Evolutionary conservation across 2,797 vertebrate genomes (phyloP).

Genomic region (Balearica regulorum): DNA sequence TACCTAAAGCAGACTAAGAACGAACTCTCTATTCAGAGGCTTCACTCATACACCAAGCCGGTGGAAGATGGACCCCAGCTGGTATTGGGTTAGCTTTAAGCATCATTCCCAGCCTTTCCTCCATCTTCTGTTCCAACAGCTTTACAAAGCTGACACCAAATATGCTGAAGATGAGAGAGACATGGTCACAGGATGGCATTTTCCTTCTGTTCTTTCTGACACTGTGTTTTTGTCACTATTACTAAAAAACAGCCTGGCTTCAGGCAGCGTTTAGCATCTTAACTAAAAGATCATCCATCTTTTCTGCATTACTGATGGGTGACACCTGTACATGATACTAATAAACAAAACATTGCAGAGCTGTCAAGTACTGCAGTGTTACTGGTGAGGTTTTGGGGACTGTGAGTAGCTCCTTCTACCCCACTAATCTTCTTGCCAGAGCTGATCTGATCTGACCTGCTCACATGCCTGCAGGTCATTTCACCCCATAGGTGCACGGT

Average conservation of each 20-base stretch:
- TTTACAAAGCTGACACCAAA: not conserved
- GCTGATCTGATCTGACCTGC: not conserved
- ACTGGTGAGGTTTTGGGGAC: not conserved
- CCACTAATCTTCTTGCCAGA: not conserved
- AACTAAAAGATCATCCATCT: not conserved
- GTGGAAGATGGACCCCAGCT: not conserved
- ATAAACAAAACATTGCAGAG: not conserved
- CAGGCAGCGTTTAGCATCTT: not conserved
- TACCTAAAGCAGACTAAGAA: not conserved
- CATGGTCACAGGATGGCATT: not conserved
- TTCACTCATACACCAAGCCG: not conserved
- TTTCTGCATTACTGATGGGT: not conserved
- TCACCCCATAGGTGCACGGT: not conserved
- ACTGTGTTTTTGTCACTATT: not conserved
- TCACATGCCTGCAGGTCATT: not conserved
- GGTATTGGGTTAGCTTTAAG: not conserved
- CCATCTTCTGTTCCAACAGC: not conserved
- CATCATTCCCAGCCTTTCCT: not conserved
- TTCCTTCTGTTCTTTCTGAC: not conserved
- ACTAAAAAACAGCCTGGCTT: not conserved
- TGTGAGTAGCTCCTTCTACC: not conserved
- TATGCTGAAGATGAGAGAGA: not conserved
- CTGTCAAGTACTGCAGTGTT: not conserved
- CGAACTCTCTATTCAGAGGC: not conserved
- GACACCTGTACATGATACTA: not conserved